Percentiles rank a stretch among this genome's conserved stretches.
These are phyloP conservation scores for Crocallis elinguaria DNA, from an alignment of 2,888 invertebrate genomes.

Conservation along the genomic window DNA sequence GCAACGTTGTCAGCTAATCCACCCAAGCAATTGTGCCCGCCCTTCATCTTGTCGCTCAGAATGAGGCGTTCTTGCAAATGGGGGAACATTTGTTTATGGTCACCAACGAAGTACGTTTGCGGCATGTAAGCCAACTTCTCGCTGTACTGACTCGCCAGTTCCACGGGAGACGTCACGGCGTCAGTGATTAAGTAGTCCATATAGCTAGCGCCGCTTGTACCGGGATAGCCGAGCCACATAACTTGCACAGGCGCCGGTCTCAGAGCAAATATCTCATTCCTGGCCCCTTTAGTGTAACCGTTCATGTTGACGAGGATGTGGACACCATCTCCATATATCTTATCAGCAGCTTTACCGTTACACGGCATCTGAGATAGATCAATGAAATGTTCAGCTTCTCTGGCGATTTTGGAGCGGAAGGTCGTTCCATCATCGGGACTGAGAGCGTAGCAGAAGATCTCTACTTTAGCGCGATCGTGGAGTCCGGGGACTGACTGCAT, in stretches of 20 bases:
- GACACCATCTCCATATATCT: conserved; percentile 97
- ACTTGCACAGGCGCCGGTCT: conserved; percentile 98
- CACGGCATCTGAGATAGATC: conserved; percentile 97
- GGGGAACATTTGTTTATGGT: conserved; percentile 99
- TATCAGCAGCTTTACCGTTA: conserved; percentile 99
- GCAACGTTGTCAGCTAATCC: conserved; percentile 95
- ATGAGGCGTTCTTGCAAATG: conserved; percentile 97
- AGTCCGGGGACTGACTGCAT: conserved; percentile 99
- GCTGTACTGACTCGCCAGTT: conserved; percentile 96
- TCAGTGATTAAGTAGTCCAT: conserved; percentile 99
- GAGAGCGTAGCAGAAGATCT: conserved; percentile 96
- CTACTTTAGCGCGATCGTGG: conserved; percentile 93
- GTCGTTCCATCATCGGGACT: conserved; percentile 99
- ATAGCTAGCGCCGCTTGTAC: conserved; percentile 98
- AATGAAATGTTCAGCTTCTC: conserved; percentile 98
- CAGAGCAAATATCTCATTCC: conserved; percentile 99
- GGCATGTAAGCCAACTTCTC: conserved; percentile 99
- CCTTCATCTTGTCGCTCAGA: conserved; percentile 89
- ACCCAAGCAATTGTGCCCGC: conserved; percentile 79
- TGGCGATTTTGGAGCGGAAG: conserved; percentile 97
- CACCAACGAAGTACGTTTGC: conserved; percentile 99
- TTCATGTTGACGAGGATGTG: conserved; percentile 99
- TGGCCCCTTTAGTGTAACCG: conserved; percentile 99
- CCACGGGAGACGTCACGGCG: conserved; percentile 96
- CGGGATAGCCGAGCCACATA: conserved; percentile 99